Percentiles rank a stretch among this genome's conserved stretches.
Conservation (phyloP, 2,888 invertebrate species). For the Gisinianus flammeolus region DNA sequence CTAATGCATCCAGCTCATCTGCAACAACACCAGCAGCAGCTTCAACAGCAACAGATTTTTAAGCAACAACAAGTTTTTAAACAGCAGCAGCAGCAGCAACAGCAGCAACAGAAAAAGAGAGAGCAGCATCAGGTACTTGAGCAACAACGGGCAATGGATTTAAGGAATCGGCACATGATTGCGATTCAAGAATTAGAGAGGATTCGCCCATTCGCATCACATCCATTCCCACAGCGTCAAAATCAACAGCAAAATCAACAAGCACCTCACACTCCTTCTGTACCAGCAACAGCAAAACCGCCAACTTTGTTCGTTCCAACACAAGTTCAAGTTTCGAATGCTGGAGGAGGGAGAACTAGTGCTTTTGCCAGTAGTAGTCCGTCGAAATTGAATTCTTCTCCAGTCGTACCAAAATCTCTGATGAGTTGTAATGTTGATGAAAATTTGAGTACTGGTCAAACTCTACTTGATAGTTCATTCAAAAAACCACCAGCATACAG, state of each 20-base stretch:
- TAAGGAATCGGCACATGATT: not conserved
- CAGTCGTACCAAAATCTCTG: not conserved
- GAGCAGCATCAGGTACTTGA: too few relatives aligned
- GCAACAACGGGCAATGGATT: not conserved
- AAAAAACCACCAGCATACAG: too few relatives aligned
- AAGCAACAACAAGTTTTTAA: not conserved
- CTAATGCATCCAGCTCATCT: not conserved
- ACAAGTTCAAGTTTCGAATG: conserved; percentile 14
- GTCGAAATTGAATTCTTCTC: not conserved
- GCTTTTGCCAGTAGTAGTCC: conserved; percentile 5
- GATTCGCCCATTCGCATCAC: not conserved
- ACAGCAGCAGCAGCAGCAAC: not conserved
- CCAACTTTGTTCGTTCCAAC: conserved; percentile 20
- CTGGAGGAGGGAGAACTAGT: conserved; percentile 7
- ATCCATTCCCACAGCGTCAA: not conserved
- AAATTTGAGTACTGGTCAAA: too few relatives aligned
- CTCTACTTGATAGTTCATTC: too few relatives aligned
- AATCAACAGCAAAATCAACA: not conserved
- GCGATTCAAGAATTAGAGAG: not conserved
- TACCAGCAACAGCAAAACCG: conserved; percentile 10
- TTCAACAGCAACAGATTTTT: not conserved
- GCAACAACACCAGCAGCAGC: not conserved
- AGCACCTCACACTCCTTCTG: not conserved
- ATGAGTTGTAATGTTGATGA: too few relatives aligned
- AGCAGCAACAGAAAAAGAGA: not conserved